Evolutionary conservation across 2,797 vertebrate genomes (phyloP), one percentile per base, ranked within the genome.

Genomic region (Sebastes variabilis): DNA sequence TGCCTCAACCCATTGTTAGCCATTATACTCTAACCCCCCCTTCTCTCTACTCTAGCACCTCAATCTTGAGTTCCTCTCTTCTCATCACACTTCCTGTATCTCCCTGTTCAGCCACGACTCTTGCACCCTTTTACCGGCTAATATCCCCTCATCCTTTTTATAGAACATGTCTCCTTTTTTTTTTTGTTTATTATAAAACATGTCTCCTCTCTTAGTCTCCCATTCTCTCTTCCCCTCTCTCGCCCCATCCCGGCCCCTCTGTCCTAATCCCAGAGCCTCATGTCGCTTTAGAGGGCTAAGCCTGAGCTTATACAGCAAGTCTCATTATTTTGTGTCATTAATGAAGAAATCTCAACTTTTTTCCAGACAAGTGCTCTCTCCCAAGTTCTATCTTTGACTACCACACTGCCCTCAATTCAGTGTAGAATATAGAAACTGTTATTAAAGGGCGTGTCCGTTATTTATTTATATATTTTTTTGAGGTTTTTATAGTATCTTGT

Each of bases 211-310:
- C 42, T 60, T 55, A 34, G 66, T 75, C 38, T 42, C 34, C 71
- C 6, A 14, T 60, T 81, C 30, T 32, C 61, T 64, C 52, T 42
- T 65, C 20, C 52, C 64, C 75, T 29, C 75, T 73, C 72, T 71
- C 72, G 49, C 64, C 42, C 76, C 59, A 49, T 71, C 58, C 55
- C 1, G 68, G 80, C 83, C 88, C 80, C 81, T 80, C 59, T 78
- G 52, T 80, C 59, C 77, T 92, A 93, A 93, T 94, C 88, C 80
- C 46, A 75, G 58, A 79, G 85, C 80, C 75, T 84, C 78, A 70
- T 88, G 71, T 88, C 10, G 38, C 68, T 87, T 64, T 72, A 69
- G 72, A 83, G 77, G 56, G 65, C 80, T 91, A 82, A 92, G 67
- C 82, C 77, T 73, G 34, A 73, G 77, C 65, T 91, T 83, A 89